Evolutionary conservation across 2,888 invertebrate genomes (phyloP).

Genomic region (Exocentrus adspersus): DNA sequence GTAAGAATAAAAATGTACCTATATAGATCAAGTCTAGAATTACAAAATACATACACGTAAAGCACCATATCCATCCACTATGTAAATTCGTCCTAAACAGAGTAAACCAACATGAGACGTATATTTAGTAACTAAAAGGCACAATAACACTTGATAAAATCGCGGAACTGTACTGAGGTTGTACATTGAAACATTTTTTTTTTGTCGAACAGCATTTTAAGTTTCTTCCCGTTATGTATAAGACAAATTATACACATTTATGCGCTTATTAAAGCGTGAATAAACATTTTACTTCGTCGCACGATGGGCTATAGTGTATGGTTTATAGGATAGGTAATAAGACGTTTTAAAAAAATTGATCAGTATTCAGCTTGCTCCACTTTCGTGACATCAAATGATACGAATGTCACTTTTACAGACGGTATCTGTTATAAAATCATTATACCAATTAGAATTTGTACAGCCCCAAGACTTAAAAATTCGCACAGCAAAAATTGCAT

Average conservation of each 20-base stretch:
- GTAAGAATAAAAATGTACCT: background rate
- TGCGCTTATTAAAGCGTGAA: conserved; percentile 60
- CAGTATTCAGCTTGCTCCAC: background rate
- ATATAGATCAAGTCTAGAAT: conserved; percentile 2
- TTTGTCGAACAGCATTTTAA: conserved; percentile 50
- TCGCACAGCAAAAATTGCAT: too few relatives aligned
- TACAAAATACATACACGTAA: conserved; percentile 20
- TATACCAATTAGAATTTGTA: too few relatives aligned
- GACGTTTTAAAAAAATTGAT: conserved; percentile 6
- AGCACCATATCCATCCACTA: conserved; percentile 8
- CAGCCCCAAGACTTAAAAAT: too few relatives aligned
- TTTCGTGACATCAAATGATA: too few relatives aligned
- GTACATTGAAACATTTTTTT: conserved; percentile 43
- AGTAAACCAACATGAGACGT: conserved; percentile 33
- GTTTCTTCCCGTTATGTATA: conserved; percentile 55
- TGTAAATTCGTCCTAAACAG: conserved; percentile 21
- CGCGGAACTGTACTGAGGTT: conserved; percentile 48
- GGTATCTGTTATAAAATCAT: too few relatives aligned
- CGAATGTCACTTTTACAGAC: too few relatives aligned
- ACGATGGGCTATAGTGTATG: conserved; percentile 25
- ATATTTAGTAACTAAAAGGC: conserved; percentile 35
- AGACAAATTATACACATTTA: conserved; percentile 60
- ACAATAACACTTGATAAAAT: conserved; percentile 40
- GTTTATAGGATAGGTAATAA: conserved; percentile 13
- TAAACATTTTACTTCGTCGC: conserved; percentile 38